Base-by-base conservation (phyloP, 2,888 invertebrate species). In the Lordiphosa andalusiaca region DNA sequence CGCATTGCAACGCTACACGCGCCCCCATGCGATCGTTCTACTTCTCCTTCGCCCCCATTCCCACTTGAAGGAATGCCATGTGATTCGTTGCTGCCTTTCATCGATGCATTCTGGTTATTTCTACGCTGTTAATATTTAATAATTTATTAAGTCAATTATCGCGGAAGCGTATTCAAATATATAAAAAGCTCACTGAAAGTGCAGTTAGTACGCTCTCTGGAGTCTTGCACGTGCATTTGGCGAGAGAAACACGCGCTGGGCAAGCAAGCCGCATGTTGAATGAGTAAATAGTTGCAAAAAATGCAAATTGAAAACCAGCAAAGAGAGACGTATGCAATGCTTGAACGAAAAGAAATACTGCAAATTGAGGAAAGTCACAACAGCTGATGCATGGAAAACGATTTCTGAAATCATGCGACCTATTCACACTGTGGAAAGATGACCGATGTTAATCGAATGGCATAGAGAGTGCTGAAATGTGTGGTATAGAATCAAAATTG, bases 141-240 rank as follows among this genome's bases (percentile, higher is more conserved):
- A 70, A 84, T 64, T 84, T 71, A 84, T 80, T 68, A 77, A 77
- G 63, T 77, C 78, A 81, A 81, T 84, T 81, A 80, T 67, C 74
- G 59, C 74, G 71, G 74, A 80, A 80, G 67, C 63, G 59, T 66
- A 83, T 69, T 71, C 55, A 73, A 74, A 67, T 69, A 59, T 71
- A 73, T 64, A 71, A 57, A 67, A 68, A 60, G 60, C 73, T 61
- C 53, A 67, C 73, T 69, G 54, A 44, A 68, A 69, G 55, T 77
- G 80, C 70, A 72, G 56, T 59, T 37, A 38, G 41, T 35, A 35
- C 13, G 33, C 23, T 35, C 35, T 53, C 63, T 63, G 21, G 36
- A 13, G 16, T 41, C 42, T 35, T 41, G 69, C 82, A 77, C 76
- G 82, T 76, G 76, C 71, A 40, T 40, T 41, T 50, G 48, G 44